These are phyloP conservation scores for Eristalis intricaria DNA, from an alignment of 2,888 invertebrate genomes.

Conservation along the genomic window DNA sequence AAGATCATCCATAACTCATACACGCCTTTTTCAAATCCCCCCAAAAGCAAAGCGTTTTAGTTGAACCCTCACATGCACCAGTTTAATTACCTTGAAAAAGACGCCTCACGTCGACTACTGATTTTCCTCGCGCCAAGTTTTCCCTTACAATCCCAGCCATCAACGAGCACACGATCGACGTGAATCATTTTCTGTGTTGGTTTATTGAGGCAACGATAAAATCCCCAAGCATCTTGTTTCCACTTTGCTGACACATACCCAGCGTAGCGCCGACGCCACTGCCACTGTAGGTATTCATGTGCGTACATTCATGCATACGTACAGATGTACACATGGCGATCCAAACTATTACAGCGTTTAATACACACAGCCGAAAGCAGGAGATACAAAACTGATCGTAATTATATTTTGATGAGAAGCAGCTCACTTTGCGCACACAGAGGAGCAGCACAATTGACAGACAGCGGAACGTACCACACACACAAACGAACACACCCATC, in stretches of 20 bases:
- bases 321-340: neutral
- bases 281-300: neutral
- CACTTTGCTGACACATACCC: conserved; percentile 19
- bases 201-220: conserved; percentile 18
- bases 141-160: neutral
- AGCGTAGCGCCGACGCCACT: conserved; percentile 10
- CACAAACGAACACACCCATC: conserved; percentile 35
- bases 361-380: conserved; percentile 1
- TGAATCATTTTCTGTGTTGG: conserved; percentile 23
- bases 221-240: conserved; percentile 17
- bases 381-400: conserved; percentile 19
- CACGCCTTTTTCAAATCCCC: too few relatives aligned
- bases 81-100: neutral
- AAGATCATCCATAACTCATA: too few relatives aligned
- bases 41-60: too few relatives aligned
- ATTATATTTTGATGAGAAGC: conserved; percentile 39
- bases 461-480: conserved; percentile 29
- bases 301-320: neutral
- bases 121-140: neutral
- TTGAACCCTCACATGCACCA: too few relatives aligned
- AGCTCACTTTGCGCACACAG: conserved; percentile 26
- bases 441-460: conserved; percentile 14
- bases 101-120: neutral
- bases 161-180: neutral
- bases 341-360: neutral